Base-by-base conservation (phyloP, 1,140 invertebrate species). In the Elysia chlorotica region DNA sequence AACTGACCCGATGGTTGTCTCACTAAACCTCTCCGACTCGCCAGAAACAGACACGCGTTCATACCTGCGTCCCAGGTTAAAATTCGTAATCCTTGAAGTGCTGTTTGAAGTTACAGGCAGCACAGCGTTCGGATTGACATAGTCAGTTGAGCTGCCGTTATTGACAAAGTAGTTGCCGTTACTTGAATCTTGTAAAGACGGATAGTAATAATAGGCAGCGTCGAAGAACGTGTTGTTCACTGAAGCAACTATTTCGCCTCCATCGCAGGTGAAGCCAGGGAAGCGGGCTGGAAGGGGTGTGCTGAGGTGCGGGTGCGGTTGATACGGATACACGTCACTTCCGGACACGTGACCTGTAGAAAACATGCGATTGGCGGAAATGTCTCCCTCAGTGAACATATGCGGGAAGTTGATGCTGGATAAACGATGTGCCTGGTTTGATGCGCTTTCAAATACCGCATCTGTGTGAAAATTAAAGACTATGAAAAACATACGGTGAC, bases 351-450 rank as follows among this genome's bases (percentile, higher is more conserved):
- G 10, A 59, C 56, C 56, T 17, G 56, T 23, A 6, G 56, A 59
- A 25, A 59, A 59, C 56, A 59, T 59, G 6, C 56, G 56, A 25
- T 59, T 59, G 56, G 56, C 56, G 10, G 56, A 59, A 59, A 59
- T 59, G 28, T 59, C 56, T 6, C 56, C 56, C 6, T 59, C 25
- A 6, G 56, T 59, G 56, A 59, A 59, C 56, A 59, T 59, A 25
- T 59, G 56, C 10, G 56, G 25, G 56, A 59, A 25, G 19, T 59
- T 6, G 6, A 17, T 19, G 28, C 28, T 59, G 6, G 17, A n/a
- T n/a, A n/a, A n/a, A n/a, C n/a, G 56, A 25, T 59, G 25, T 23
- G 28, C 19, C 10, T 59, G 56, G 28, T 28, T 59, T n/a, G n/a
- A n/a, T n/a, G n/a, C n/a, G n/a, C n/a, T n/a, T n/a, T n/a, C n/a